Evolutionary conservation across 2,888 invertebrate species (phyloP).

Genomic region (Yponomeuta sedellus): DNA sequence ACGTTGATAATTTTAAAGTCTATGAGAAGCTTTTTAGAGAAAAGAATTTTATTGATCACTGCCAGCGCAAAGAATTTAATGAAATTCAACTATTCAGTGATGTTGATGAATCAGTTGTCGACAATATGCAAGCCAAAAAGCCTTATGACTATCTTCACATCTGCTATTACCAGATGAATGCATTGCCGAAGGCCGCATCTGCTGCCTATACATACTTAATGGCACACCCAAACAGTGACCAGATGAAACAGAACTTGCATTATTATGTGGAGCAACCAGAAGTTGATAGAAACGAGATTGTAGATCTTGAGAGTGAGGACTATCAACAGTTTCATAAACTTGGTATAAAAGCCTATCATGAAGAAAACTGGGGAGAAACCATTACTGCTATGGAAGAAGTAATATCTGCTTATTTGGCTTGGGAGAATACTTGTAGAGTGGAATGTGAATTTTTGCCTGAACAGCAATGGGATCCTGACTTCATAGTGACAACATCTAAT

Average conservation of each 20-base stretch:
- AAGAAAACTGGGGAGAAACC: constrained; percentile 79
- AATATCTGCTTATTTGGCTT: constrained; percentile 75
- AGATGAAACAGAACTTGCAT: constrained; percentile 77
- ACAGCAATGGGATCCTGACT: constrained; percentile 82
- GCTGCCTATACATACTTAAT: constrained; percentile 86
- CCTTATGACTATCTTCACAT: constrained; percentile 89
- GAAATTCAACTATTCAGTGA: constrained; percentile 53
- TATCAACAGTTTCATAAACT: constrained; percentile 76
- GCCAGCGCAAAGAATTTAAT: constrained; percentile 71
- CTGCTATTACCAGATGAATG: constrained; percentile 84
- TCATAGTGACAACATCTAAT: constrained; percentile 83
- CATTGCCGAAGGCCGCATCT: constrained; percentile 82
- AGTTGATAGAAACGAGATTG: constrained; percentile 72
- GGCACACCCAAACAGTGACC: constrained; percentile 79
- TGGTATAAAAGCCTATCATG: constrained; percentile 79
- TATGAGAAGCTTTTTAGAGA: constrained; percentile 79
- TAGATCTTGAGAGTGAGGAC: constrained; percentile 79
- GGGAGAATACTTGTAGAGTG: constrained; percentile 81
- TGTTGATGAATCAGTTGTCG: constrained; percentile 60
- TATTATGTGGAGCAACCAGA: constrained; percentile 79
- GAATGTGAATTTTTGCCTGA: constrained; percentile 84
- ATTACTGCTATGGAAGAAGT: constrained; percentile 81
- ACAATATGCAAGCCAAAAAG: constrained; percentile 76
- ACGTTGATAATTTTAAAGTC: constrained; percentile 78
- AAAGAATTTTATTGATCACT: constrained; percentile 81